Evolutionary conservation across 2,113 vertebrate genomes (phyloP).

Genomic region (Struthidea cinerea): DNA sequence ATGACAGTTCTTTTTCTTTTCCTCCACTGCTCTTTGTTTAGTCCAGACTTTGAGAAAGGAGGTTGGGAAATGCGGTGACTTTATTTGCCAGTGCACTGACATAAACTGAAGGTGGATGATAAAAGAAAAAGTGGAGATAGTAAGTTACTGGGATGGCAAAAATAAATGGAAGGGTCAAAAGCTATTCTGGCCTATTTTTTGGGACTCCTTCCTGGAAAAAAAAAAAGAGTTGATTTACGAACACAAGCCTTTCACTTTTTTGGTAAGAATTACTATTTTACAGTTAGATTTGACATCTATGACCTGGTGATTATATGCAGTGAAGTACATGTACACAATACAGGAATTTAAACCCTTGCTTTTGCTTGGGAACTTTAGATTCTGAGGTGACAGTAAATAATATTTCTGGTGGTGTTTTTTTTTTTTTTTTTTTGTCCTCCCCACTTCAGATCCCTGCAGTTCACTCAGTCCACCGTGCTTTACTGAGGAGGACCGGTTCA

Average conservation of each 20-base stretch:
- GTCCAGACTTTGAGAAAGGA: neutral
- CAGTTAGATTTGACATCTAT: neutral
- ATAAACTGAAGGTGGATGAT: neutral
- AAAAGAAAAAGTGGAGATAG: neutral
- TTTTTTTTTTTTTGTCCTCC: neutral
- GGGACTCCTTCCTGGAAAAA: neutral
- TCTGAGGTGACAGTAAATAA: neutral
- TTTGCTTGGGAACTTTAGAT: neutral
- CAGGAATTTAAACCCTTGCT: neutral
- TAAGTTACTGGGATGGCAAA: neutral
- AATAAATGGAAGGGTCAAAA: neutral
- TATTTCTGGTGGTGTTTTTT: neutral
- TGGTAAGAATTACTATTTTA: neutral
- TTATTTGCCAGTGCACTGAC: neutral
- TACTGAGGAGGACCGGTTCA: slow-evolving; percentile 89
- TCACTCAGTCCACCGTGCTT: slow-evolving; percentile 88
- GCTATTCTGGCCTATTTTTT: neutral
- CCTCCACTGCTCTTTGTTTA: neutral
- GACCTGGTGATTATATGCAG: neutral
- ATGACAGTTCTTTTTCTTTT: neutral
- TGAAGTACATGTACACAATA: neutral
- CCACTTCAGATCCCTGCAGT: slow-evolving; percentile 82
- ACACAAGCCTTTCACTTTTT: neutral
- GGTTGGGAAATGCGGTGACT: neutral
- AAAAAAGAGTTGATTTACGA: neutral